A percentile compares a stretch with the other conserved stretches of the same genome.
Conservation (phyloP, 2,888 invertebrate genomes). For the Cryptocephalus primarius region DNA sequence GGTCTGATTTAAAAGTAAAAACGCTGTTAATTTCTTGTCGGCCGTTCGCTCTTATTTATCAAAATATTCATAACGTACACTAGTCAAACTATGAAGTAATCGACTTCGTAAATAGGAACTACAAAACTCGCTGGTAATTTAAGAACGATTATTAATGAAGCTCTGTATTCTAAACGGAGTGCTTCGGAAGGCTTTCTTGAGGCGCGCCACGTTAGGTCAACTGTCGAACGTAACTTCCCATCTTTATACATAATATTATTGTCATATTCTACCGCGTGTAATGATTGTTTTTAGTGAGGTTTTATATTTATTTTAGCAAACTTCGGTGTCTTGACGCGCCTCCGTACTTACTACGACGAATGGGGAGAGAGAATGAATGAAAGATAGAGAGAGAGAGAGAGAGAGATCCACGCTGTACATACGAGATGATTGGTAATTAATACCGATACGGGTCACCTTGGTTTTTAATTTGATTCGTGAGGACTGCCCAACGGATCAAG, state of each 20-base stretch:
- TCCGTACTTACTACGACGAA: no score
- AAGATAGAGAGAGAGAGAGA: no score
- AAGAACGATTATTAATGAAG: conserved; percentile 45
- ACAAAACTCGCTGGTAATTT: conserved; percentile 68
- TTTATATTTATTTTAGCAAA: not conserved
- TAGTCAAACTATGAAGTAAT: conserved; percentile 35
- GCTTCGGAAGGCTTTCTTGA: not conserved
- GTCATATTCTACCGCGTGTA: no score
- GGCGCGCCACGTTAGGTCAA: not conserved
- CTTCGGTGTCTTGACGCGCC: no score
- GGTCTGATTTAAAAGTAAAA: conserved; percentile 13
- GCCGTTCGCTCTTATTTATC: conserved; percentile 23
- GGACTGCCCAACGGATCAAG: no score
- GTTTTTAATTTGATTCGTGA: no score
- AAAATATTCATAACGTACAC: conserved; percentile 26
- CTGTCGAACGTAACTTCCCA: no score
- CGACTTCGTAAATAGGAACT: conserved; percentile 54
- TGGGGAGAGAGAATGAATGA: no score
- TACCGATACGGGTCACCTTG: no score
- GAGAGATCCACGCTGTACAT: no score
- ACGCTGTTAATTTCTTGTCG: conserved; percentile 16
- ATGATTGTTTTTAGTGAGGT: not conserved
- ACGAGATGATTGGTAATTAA: no score
- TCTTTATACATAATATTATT: no score
- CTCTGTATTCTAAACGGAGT: not conserved